Evolutionary conservation across 2,797 vertebrate genomes (phyloP).

Genomic region (Macropodus opercularis): DNA sequence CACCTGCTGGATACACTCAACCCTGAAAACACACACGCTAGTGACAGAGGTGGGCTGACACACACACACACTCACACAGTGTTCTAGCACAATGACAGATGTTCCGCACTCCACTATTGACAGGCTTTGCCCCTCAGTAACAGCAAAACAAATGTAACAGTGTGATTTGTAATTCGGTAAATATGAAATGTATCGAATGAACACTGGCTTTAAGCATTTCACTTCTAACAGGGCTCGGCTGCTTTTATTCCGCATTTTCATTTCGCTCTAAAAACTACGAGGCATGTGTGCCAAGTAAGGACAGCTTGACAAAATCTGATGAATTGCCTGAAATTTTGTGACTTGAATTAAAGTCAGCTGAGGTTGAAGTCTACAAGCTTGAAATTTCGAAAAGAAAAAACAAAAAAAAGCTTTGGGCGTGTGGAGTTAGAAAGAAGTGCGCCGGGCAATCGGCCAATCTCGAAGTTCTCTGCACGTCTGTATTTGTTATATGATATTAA

Average conservation of each 20-base stretch:
- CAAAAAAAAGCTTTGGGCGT: not conserved
- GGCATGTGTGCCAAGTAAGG: not conserved
- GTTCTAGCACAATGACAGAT: conserved; percentile 33
- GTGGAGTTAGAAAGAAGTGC: not conserved
- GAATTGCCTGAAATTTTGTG: not conserved
- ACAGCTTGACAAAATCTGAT: not conserved
- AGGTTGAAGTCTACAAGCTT: not conserved
- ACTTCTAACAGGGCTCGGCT: not conserved
- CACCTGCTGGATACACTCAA: conserved; percentile 90
- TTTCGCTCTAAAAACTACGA: conserved; percentile 13
- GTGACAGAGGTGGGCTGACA: conserved; percentile 82
- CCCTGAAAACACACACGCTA: conserved; percentile 80
- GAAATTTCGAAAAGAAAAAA: not conserved
- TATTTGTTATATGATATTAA: not conserved
- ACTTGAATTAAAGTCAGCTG: not conserved
- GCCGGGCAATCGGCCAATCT: not conserved
- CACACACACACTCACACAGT: conserved; percentile 7
- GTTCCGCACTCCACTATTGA: conserved; percentile 24
- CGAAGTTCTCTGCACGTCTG: not conserved
- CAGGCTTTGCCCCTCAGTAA: conserved; percentile 27
- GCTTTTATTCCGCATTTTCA: conserved; percentile 10
- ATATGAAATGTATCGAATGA: conserved; percentile 30
- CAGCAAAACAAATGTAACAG: conserved; percentile 31
- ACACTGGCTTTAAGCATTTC: conserved; percentile 7
- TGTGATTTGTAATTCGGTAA: conserved; percentile 12